Evolutionary conservation across 2,113 vertebrate genomes (phyloP).

Genomic region (Mesembrinibis cayennensis): DNA sequence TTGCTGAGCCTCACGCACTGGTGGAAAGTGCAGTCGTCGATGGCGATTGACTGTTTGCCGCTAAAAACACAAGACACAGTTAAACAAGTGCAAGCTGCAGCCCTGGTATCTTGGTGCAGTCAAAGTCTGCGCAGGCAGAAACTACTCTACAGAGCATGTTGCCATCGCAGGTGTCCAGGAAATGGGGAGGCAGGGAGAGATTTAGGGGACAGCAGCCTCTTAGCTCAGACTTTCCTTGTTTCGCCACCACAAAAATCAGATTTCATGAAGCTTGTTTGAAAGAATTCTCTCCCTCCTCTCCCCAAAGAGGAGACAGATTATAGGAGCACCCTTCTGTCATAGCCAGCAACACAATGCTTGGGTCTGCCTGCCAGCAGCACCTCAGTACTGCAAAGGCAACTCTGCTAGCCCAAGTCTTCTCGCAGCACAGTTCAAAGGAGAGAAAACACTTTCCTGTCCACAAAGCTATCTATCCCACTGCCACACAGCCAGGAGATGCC

Average conservation of each 20-base stretch:
- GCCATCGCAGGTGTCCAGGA: background rate
- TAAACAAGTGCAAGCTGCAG: background rate
- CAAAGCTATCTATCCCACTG: conserved; percentile 59
- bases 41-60: conserved; percentile 98
- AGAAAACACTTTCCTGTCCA: conserved; percentile 42
- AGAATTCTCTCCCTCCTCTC: background rate
- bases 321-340: background rate
- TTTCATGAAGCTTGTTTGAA: background rate
- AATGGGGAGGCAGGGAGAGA: conserved; percentile 27
- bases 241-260: background rate
- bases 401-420: background rate
- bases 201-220: background rate
- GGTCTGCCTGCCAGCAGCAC: background rate
- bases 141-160: conserved; percentile 35
- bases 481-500: background rate
- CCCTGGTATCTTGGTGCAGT: background rate
- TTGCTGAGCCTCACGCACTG: conserved; percentile 99
- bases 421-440: background rate
- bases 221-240: background rate
- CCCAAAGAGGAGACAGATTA: background rate
- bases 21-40: conserved; percentile 99
- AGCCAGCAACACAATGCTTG: background rate
- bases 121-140: conserved; percentile 1
- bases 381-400: background rate
- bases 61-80: conserved; percentile 66